Percentiles rank a stretch among this genome's conserved stretches.
Evolutionary conservation across 2,888 invertebrate species (phyloP).

Genomic region (Zele albiditarsus): DNA sequence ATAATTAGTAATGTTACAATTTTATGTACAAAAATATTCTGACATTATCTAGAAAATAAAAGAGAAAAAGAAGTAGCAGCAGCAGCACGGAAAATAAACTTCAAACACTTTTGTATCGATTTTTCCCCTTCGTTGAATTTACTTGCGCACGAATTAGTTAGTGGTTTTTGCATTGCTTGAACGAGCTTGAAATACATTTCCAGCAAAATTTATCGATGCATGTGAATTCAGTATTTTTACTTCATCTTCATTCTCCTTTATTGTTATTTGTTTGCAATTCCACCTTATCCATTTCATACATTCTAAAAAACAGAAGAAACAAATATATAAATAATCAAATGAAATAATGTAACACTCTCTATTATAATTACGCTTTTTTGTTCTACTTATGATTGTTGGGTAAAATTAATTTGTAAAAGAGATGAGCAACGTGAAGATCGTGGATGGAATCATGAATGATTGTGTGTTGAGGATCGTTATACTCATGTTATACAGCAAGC

Average conservation of each 20-base stretch:
- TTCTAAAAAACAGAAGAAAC: slow-evolving; percentile 24
- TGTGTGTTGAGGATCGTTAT: slow-evolving; percentile 31
- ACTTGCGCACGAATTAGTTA: slow-evolving; percentile 4
- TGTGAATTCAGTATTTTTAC: slow-evolving; percentile 11
- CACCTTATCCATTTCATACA: slow-evolving; percentile 9
- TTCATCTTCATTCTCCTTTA: background rate
- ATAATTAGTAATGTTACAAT: too few relatives aligned
- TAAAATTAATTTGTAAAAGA: background rate
- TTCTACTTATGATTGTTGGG: background rate
- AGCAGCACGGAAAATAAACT: too few relatives aligned
- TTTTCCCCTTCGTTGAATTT: background rate
- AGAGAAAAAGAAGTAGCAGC: too few relatives aligned
- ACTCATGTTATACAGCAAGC: slow-evolving; percentile 28
- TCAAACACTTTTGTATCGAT: background rate
- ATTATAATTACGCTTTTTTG: background rate
- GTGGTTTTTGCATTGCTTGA: slow-evolving; percentile 29
- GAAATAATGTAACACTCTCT: background rate
- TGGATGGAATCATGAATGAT: slow-evolving; percentile 5
- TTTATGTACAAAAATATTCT: background rate
- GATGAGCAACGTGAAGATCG: background rate
- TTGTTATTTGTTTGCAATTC: background rate
- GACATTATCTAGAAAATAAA: background rate
- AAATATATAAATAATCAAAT: background rate
- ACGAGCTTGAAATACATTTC: slow-evolving; percentile 2
- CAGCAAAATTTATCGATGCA: background rate